Evolutionary conservation across 2,797 vertebrate genomes (phyloP), one percentile per base, ranked within the genome.

Genomic region (Onychomys torridus): DNA sequence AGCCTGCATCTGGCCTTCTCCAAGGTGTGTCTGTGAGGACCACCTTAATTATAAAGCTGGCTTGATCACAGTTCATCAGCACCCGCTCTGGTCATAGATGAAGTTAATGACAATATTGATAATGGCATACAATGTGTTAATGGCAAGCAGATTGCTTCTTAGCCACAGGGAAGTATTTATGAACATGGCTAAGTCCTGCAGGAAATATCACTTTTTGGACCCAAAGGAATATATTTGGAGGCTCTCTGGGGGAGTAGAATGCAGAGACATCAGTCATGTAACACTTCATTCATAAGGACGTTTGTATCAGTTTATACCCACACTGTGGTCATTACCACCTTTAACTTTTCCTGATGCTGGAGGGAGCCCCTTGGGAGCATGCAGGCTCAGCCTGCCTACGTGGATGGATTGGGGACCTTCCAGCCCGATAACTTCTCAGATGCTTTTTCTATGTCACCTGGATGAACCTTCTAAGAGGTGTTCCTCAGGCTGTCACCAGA

Each of bases 51-150:
- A 95, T 97, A 97, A 97, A 98, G 93, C 97, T 97, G 97, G 95
- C 96, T 40, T 0, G 69, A 61, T 94, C 95, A 90, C 87, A 98
- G 98, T 97, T 87, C 96, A 96, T 96, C 97, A 97, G 93, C 95
- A 97, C 96, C 94, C 43, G 94, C 97, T 97, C 91, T 0, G 25
- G 87, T 97, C 96, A 95, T 81, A 96, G 98, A 97, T 96, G 95
- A 97, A 98, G 98, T 98, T 95, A 96, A 96, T 98, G 98, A 96
- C 98, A 97, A 91, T 98, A 98, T 98, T 97, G 98, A 98, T 98
- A 97, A 97, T 94, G 88, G 96, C 96, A 93, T 97, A 97, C 27
- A 69, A 97, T 85, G 29, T 96, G 97, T 97, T 97, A 98, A 97
- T 71, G 97, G 96, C 73, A 96, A 96, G 79, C 85, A 71, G 93